Evolutionary conservation across 2,113 vertebrate species (phyloP), one percentile per base, ranked within the genome.

Genomic region (Romanogobio albipinnatus): DNA sequence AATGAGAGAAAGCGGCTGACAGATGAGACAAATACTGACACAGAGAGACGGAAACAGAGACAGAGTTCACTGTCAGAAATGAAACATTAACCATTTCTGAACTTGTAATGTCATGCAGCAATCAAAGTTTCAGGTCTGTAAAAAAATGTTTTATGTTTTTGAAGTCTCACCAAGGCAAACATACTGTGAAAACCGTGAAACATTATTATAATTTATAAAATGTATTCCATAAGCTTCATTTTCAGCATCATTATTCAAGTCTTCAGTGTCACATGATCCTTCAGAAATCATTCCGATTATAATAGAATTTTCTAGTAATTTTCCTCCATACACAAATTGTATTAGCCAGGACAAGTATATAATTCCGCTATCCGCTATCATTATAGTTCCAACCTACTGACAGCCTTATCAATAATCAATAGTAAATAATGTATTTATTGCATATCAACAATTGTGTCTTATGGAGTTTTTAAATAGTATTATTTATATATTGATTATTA

Each of bases 1-100:
- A 64, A 81, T 80, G 84, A 71, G 85, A 75, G 79, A 82, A 62
- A 74, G 33, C 68, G 26, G 71, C 49, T 74, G 77, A 79, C 76
- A 68, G 83, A 84, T 68, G 81, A 75, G 83, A 77, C 58, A 53
- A 73, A 84, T 14, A 15, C 43, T 43, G 56, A 82, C 13, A 85
- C 47, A 73, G 39, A 62, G 36, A 61, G 71, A 70, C 66, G 68
- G 74, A 79, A 64, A 33, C 43, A 56, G 66, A 81, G 62, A 22
- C 43, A 36, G 58, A 84, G 68, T 24, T 64, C 29, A 47, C n/a
- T 6, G 61, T 51, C 10, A 81, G 14, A 49, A 36, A 59, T 59
- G 33, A 14, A 43, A 59, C 22, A 14, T 22, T 61, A 39, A 59
- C 3, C 33, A 78, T 78, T 78, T 76, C 24, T 26, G 47, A 53